Evolutionary conservation across 1,140 invertebrate genomes (phyloP).

Genomic region (Aphaenogaster floridana): DNA sequence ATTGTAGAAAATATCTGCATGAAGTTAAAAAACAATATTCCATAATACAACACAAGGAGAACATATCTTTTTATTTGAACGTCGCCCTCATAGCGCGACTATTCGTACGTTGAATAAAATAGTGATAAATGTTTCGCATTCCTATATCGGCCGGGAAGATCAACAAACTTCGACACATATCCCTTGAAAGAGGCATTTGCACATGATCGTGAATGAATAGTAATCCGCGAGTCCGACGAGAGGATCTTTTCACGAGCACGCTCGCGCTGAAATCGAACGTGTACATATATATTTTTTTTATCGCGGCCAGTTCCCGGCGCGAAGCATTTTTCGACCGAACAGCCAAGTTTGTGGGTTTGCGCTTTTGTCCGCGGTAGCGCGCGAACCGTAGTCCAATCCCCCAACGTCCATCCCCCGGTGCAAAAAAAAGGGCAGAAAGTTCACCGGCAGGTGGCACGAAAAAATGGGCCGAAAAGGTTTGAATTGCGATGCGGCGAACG

Average conservation of each 20-base stretch:
- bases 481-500: conserved; percentile 63
- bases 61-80: not conserved
- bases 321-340: conserved; percentile 62
- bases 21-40: conserved; percentile 8
- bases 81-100: not conserved
- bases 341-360: conserved; percentile 48
- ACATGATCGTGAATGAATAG: conserved; percentile 51
- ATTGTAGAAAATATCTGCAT: not conserved
- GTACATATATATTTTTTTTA: conserved; percentile 40
- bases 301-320: conserved; percentile 23
- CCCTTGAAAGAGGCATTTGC: conserved; percentile 24
- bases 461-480: conserved; percentile 68
- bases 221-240: conserved; percentile 35
- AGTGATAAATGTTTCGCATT: conserved; percentile 1
- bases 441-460: conserved; percentile 57
- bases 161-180: conserved; percentile 36
- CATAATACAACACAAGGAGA: not conserved
- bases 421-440: conserved; percentile 60
- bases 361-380: conserved; percentile 47
- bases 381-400: conserved; percentile 53
- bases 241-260: conserved; percentile 54
- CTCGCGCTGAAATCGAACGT: conserved; percentile 45
- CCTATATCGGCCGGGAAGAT: not conserved
- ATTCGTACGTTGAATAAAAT: conserved; percentile 24
- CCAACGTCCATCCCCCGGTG: not conserved